Evolutionary conservation across 1,140 invertebrate species (phyloP).

Genomic region (Drosophila repleta): DNA sequence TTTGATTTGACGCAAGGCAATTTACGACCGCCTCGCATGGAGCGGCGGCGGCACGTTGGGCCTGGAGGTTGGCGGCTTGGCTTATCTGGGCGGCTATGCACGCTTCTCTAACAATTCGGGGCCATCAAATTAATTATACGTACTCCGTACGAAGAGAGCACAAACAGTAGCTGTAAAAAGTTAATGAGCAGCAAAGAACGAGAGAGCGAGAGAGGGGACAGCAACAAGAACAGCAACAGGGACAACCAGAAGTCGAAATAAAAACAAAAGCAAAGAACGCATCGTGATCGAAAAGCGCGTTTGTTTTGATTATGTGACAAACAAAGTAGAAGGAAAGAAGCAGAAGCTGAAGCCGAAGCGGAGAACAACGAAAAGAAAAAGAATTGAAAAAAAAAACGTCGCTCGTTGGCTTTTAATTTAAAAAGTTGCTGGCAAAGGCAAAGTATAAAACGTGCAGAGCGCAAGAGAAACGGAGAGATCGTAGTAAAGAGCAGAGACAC

Average conservation of each 20-base stretch:
- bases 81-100: constrained; percentile 59
- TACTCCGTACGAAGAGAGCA: constrained; percentile 5
- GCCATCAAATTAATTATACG: constrained; percentile 73
- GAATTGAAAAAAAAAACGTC: constrained; percentile 47
- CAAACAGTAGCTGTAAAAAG: constrained; percentile 76
- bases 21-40: constrained; percentile 46
- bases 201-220: constrained; percentile 27
- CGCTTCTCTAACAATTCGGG: constrained; percentile 54
- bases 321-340: constrained; percentile 43
- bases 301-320: constrained; percentile 76
- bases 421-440: constrained; percentile 63
- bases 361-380: constrained; percentile 45
- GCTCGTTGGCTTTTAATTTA: constrained; percentile 64
- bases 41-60: not conserved
- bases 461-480: constrained; percentile 11
- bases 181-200: constrained; percentile 63
- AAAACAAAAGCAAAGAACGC: constrained; percentile 63
- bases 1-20: constrained; percentile 67
- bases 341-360: not conserved
- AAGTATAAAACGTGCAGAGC: constrained; percentile 52
- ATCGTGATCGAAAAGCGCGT: constrained; percentile 60
- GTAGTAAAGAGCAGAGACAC: constrained; percentile 6
- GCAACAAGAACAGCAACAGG: constrained; percentile 22
- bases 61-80: constrained; percentile 34
- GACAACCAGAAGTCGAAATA: constrained; percentile 60